Conservation (phyloP, 2,113 vertebrate genomes). For the Rhinoderma darwinii region DNA sequence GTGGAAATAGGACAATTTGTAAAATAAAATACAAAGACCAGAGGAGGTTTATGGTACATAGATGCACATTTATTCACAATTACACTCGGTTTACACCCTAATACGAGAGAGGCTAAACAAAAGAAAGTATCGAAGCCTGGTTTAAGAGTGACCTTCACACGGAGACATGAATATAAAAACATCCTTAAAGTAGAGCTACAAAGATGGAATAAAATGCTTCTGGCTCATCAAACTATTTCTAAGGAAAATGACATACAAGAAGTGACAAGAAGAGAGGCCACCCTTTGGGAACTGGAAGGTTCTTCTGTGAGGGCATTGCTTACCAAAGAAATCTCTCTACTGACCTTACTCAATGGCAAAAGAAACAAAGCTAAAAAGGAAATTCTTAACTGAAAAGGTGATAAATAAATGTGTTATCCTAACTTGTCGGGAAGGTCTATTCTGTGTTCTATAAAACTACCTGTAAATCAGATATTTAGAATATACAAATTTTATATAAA, state of each 20-base stretch:
- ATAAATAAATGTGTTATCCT: background rate
- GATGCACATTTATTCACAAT: background rate
- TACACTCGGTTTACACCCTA: background rate
- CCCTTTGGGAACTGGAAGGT: slow-evolving; percentile 48
- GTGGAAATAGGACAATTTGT: background rate
- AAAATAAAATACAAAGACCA: background rate
- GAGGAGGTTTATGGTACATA: background rate
- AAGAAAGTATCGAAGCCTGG: background rate
- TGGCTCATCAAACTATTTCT: slow-evolving; percentile 57
- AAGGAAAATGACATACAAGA: slow-evolving; percentile 57
- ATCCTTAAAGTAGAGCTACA: slow-evolving; percentile 35
- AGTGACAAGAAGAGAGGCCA: slow-evolving; percentile 58
- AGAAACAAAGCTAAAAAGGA: slow-evolving; percentile 7
- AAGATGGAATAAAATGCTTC: slow-evolving; percentile 56
- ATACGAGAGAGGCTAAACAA: background rate
- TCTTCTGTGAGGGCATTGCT: slow-evolving; percentile 46
- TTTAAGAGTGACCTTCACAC: slow-evolving; percentile 33
- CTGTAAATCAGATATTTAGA: background rate
- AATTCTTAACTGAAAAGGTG: background rate
- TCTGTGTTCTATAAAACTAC: background rate
- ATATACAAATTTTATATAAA: background rate
- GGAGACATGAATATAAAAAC: slow-evolving; percentile 14
- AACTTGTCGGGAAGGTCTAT: no score
- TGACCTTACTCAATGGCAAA: slow-evolving; percentile 32
- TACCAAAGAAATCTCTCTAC: slow-evolving; percentile 39